Conservation (phyloP, 2,888 invertebrate species). For the Ptychoptera albimana region DNA sequence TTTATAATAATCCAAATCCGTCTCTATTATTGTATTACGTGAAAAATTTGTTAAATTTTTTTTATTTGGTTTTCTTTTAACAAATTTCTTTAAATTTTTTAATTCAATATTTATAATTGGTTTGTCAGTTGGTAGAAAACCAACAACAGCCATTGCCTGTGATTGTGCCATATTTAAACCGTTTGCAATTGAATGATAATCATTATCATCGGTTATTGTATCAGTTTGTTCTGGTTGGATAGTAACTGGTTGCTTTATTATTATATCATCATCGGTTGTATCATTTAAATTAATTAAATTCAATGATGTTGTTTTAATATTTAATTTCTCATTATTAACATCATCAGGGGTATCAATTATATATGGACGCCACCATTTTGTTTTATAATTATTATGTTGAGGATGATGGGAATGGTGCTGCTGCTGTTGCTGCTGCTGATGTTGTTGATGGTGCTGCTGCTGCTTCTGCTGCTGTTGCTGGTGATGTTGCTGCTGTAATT, state of each 20-base stretch:
- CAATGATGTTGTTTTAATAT: neutral
- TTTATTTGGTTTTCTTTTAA: too few species aligned
- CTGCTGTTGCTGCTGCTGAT: too few species aligned
- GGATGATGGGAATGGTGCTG: constrained; percentile 23
- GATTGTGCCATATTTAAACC: constrained; percentile 54
- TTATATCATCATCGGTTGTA: neutral
- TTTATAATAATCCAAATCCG: too few species aligned
- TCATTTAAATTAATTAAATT: neutral
- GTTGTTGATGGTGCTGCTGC: constrained; percentile 8
- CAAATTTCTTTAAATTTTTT: too few species aligned
- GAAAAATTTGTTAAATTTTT: too few species aligned
- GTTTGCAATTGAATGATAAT: constrained; percentile 42
- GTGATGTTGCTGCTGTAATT: constrained; percentile 16
- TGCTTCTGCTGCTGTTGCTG: constrained; percentile 22
- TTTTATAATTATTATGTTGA: neutral
- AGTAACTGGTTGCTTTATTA: neutral
- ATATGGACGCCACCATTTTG: neutral
- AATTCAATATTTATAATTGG: too few species aligned
- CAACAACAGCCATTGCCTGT: constrained; percentile 55
- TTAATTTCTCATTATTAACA: neutral
- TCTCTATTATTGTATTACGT: too few species aligned
- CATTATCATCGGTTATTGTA: constrained; percentile 13
- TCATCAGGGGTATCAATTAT: neutral
- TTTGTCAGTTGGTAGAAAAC: constrained; percentile 46
- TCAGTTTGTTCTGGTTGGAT: constrained; percentile 11